Base-by-base conservation (phyloP, 2,888 invertebrate species). In the Piscicola geometra region DNA sequence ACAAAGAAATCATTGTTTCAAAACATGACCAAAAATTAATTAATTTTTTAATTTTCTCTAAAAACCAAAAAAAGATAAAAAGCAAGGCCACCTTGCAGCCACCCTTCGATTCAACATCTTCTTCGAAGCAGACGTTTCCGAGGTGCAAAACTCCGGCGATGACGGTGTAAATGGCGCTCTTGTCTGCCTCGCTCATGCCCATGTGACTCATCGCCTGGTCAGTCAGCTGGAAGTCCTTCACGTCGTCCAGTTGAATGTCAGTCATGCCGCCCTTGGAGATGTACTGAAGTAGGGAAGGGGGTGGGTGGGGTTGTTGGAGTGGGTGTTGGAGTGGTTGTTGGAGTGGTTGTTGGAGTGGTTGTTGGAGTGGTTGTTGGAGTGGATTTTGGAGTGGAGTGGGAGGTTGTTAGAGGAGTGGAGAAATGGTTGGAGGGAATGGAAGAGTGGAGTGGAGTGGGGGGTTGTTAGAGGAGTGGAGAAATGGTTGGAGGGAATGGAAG, bases 51-150 rank as follows among this genome's bases (percentile, higher is more conserved):
- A 47, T 47, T 47, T 47, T 47, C 21, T 47, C 21, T 47, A 9
- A 47, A 21, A 9, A 15, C 21, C 50, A 47, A 47, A 15, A 47
- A 47, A 47, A 47, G 21, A 47, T 47, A 9, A 25, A 21, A 64
- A 64, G 15, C 64, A 9, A 64, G n/a, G n/a, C 33, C 18, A 73
- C 73, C 52, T 68, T 75, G 33, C 75, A 68, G 15, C 75, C 32
- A 18, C 76, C 76, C 50, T 76, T 76, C 2, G 76, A 76, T n/a
- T 76, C 72, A 2, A 69, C 69, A 47, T 76, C 75, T 81, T 98
- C 98, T 84, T 95, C 95, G 84, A 98, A 99, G 77, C 89, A 87
- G n/a, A 99, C 89, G 86, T 99, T 99, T 1, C 98, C 98, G 76
- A 98, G 88, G 86, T 98, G 97, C 0, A 99, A 88, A 0, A 98